phyloP scores from a whole-genome alignment of 2,888 invertebrate species.

The Luffia ferchaultella region DNA sequence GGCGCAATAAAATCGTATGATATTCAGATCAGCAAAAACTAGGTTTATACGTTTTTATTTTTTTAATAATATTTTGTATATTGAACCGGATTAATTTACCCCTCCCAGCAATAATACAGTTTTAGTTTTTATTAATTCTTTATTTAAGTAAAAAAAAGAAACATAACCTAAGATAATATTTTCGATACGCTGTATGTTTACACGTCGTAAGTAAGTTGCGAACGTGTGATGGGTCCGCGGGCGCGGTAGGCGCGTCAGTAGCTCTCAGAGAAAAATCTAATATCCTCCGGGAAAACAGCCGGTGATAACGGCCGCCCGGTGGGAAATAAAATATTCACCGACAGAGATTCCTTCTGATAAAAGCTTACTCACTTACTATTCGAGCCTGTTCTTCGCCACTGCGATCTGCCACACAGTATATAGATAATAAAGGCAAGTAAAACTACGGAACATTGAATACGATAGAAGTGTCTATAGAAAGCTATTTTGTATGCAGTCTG shows the following conservation, averaged over 20 bases:
- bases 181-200: not conserved
- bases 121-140: no score
- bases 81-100: no score
- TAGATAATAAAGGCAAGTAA: no score
- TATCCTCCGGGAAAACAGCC: conserved; percentile 38
- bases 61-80: no score
- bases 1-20: no score
- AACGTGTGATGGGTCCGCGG: conserved; percentile 9
- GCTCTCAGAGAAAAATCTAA: conserved; percentile 29
- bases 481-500: no score
- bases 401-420: not conserved
- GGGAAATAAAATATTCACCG: conserved; percentile 42
- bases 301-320: conserved; percentile 31
- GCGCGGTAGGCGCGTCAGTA: not conserved
- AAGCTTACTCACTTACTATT: conserved; percentile 21
- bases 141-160: no score
- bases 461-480: no score
- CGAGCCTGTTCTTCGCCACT: conserved; percentile 2
- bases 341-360: conserved; percentile 26
- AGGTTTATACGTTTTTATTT: no score
- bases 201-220: not conserved
- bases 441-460: no score
- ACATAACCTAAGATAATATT: conserved; percentile 5
- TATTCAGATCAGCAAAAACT: no score
- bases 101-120: no score